phyloP scores from a whole-genome alignment of 2,797 vertebrate genomes.

The Myoxocephalus aenaeus region DNA sequence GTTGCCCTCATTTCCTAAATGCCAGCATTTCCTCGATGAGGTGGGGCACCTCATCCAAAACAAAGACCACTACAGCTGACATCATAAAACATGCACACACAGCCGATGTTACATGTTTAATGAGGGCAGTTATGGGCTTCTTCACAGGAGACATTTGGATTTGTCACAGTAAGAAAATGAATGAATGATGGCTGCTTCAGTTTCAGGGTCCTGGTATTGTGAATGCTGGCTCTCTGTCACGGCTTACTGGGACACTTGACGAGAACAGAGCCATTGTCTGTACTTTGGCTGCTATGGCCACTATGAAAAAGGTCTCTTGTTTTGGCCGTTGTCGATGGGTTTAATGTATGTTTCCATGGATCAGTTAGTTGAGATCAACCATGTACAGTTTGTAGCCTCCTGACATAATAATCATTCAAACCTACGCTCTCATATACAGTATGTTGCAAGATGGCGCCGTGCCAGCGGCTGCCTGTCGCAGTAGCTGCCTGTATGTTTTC shows the following conservation, averaged over 20 bases:
- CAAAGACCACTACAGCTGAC: not conserved
- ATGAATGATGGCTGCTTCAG: not conserved
- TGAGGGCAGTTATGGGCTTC: not conserved
- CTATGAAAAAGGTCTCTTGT: not conserved
- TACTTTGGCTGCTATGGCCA: not conserved
- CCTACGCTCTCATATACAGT: not conserved
- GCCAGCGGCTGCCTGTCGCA: too few species aligned
- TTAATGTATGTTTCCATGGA: not conserved
- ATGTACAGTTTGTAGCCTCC: not conserved
- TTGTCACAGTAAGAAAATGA: not conserved
- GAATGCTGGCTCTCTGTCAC: not conserved
- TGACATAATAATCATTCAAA: not conserved
- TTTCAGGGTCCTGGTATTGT: not conserved
- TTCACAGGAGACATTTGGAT: not conserved
- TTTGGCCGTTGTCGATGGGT: not conserved
- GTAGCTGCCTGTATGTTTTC: too few species aligned
- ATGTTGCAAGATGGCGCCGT: too few species aligned
- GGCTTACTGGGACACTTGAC: not conserved
- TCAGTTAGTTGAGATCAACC: not conserved
- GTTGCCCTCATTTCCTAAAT: not conserved
- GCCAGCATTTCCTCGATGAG: not conserved
- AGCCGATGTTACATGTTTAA: too few species aligned
- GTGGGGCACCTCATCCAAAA: not conserved
- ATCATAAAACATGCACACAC: not conserved
- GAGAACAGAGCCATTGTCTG: not conserved